These are phyloP conservation scores for Gymnothorax reevesii DNA, from an alignment of 2,797 vertebrate species.

Conservation along the genomic window DNA sequence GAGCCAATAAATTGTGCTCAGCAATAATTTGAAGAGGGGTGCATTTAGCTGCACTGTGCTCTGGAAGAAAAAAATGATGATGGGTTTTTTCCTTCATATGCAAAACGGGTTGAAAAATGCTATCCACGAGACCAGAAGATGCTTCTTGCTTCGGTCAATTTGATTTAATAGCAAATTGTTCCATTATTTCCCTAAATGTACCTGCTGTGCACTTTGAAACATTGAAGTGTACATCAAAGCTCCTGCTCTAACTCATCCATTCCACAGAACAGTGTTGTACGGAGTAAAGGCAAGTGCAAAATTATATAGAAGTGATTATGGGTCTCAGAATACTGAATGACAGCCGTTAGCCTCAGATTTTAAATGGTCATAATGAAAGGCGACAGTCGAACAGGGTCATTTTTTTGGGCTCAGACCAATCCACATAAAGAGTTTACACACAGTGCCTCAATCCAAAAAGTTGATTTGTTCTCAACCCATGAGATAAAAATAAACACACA, in stretches of 20 bases:
- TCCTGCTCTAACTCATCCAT: background rate
- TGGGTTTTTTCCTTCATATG: background rate
- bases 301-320: constrained; percentile 71
- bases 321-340: constrained; percentile 62
- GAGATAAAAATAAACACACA: constrained; percentile 49
- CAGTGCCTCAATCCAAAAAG: constrained; percentile 34
- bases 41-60: background rate
- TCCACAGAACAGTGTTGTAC: background rate
- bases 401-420: constrained; percentile 59
- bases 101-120: background rate
- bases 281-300: constrained; percentile 25
- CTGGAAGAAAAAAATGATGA: background rate
- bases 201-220: background rate
- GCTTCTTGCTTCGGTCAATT: background rate
- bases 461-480: constrained; percentile 51
- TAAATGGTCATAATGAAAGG: constrained; percentile 66
- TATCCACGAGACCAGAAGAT: background rate
- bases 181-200: background rate
- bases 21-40: background rate
- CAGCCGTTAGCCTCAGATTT: constrained; percentile 62
- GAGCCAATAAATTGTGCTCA: background rate
- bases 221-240: background rate
- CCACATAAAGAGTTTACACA: constrained; percentile 54
- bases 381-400: constrained; percentile 63
- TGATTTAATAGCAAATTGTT: background rate